phyloP scores from a whole-genome alignment of 2,888 invertebrate genomes.

The Amiota minor region DNA sequence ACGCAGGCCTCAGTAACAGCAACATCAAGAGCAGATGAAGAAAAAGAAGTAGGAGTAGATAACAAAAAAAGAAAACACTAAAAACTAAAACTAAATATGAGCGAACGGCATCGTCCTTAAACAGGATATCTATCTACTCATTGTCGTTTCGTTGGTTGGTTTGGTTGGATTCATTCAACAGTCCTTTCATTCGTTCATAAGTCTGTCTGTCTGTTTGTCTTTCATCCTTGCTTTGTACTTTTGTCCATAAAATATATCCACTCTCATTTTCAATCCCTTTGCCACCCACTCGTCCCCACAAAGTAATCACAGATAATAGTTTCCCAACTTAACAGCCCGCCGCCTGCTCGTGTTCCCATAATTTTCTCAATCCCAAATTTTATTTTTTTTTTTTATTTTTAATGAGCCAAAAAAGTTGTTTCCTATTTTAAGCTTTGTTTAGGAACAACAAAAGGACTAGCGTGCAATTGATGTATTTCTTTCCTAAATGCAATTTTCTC shows the following conservation, averaged over 20 bases:
- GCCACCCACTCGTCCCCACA: not conserved
- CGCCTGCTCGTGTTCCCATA: conserved; percentile 8
- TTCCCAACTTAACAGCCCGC: conserved; percentile 23
- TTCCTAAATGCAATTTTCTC: too few species aligned
- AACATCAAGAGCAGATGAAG: too few species aligned
- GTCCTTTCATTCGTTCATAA: not conserved
- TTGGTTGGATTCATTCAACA: not conserved
- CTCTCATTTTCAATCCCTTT: not conserved
- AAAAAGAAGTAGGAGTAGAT: too few species aligned
- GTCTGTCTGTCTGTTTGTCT: not conserved
- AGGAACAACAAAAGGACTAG: not conserved
- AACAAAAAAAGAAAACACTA: too few species aligned
- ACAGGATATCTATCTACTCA: conserved; percentile 59
- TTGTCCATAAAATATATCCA: too few species aligned
- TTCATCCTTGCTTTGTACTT: not conserved
- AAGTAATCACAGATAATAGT: conserved; percentile 26
- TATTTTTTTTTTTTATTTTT: not conserved
- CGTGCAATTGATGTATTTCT: too few species aligned
- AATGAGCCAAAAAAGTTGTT: not conserved
- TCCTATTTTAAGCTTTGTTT: not conserved
- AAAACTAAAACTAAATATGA: conserved; percentile 62
- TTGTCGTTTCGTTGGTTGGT: conserved; percentile 50
- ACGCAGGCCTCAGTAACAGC: too few species aligned
- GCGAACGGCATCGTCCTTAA: conserved; percentile 53
- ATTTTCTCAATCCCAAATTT: not conserved